These are phyloP conservation scores for Anas georgica DNA, from an alignment of 2,797 vertebrate species.

Conservation along the genomic window DNA sequence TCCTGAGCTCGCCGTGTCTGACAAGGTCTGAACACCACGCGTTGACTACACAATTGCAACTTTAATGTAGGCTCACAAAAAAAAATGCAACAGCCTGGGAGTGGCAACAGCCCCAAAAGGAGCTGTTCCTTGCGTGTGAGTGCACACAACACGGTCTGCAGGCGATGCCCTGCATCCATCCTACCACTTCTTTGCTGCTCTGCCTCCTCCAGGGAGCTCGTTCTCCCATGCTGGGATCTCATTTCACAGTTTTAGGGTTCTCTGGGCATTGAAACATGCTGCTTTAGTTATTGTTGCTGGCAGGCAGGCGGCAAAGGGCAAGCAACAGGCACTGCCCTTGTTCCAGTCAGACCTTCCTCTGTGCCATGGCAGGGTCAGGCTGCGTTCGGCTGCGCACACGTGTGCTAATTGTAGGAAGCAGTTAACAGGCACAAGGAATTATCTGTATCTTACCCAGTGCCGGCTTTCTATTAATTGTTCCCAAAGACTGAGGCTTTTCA, in stretches of 20 bases:
- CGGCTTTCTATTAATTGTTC: conserved; percentile 40
- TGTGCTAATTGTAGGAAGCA: not conserved
- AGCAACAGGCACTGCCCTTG: not conserved
- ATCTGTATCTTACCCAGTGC: conserved; percentile 44
- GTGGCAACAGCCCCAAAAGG: not conserved
- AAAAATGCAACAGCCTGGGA: no score
- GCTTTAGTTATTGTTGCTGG: not conserved
- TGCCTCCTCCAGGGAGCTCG: not conserved
- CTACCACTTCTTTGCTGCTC: not conserved
- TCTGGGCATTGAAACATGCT: not conserved
- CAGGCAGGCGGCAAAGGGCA: not conserved
- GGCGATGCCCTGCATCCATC: not conserved
- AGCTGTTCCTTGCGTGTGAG: not conserved
- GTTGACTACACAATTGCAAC: not conserved
- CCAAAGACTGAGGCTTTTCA: conserved; percentile 36
- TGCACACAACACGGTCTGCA: not conserved
- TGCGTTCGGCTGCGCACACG: not conserved
- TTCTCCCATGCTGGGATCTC: not conserved
- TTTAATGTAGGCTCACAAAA: not conserved
- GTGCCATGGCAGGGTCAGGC: not conserved
- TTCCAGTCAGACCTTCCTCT: not conserved
- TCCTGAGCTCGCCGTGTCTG: not conserved
- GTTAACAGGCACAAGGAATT: conserved; percentile 37
- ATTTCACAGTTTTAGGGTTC: not conserved
- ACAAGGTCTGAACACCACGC: not conserved